phyloP scores from a whole-genome alignment of 2,888 invertebrate genomes.

The Drosophila setosimentum region DNA sequence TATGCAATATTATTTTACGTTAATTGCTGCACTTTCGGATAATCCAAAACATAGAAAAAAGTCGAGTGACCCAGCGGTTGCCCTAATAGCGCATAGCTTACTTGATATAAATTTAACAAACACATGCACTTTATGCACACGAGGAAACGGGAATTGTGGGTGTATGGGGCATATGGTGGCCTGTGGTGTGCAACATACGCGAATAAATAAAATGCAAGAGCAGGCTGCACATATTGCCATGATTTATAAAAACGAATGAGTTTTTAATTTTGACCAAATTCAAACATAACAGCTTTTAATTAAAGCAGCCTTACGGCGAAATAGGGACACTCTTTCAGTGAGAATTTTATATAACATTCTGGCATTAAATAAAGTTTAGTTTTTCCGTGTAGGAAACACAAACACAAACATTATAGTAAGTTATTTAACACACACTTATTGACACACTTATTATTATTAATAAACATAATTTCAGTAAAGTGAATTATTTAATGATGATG shows the following conservation, averaged over 20 bases:
- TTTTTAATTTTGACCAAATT: conserved; percentile 66
- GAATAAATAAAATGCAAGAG: conserved; percentile 32
- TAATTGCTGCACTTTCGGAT: conserved; percentile 59
- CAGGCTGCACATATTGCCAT: conserved; percentile 57
- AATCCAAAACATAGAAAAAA: conserved; percentile 15
- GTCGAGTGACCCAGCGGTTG: conserved; percentile 31
- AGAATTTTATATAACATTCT: not conserved
- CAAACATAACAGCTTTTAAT: conserved; percentile 14
- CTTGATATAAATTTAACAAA: conserved; percentile 62
- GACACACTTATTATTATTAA: not conserved
- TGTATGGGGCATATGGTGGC: not conserved
- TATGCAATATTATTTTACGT: conserved; percentile 60
- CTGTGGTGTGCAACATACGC: conserved; percentile 28
- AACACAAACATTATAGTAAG: not conserved
- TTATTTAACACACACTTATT: not conserved
- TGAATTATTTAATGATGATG: not conserved
- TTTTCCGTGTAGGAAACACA: not conserved
- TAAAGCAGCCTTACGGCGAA: not conserved
- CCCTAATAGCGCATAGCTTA: conserved; percentile 73
- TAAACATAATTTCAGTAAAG: not conserved
- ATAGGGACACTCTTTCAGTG: conserved; percentile 14
- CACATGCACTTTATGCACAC: conserved; percentile 2
- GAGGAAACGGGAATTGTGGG: not conserved
- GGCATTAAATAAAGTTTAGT: not conserved
- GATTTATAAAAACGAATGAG: conserved; percentile 71